Conservation (phyloP, 2,888 invertebrate species). For the Agrotis puta region DNA sequence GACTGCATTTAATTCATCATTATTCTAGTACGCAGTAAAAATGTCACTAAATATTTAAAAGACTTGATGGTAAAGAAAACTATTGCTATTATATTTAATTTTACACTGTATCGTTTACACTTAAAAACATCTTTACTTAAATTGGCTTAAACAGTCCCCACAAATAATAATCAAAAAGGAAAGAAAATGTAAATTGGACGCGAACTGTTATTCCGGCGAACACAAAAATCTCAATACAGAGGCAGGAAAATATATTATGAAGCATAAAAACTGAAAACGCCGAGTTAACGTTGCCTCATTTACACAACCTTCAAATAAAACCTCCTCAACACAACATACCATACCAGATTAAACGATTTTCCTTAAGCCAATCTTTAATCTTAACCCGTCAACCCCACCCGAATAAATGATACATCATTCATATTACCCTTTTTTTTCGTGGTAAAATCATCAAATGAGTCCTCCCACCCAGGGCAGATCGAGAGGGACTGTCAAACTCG, state of each 20-base stretch:
- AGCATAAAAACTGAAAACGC: conserved; percentile 38
- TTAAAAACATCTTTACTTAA: no score
- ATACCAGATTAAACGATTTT: conserved; percentile 54
- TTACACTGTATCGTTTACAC: no score
- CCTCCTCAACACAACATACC: conserved; percentile 27
- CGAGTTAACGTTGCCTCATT: conserved; percentile 39
- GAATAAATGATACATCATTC: conserved; percentile 64
- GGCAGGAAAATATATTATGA: conserved; percentile 25
- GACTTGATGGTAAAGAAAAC: no score
- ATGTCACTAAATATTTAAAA: no score
- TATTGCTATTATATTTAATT: no score
- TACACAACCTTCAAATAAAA: conserved; percentile 50
- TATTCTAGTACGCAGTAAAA: no score
- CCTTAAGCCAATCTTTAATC: conserved; percentile 49
- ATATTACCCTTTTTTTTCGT: no score
- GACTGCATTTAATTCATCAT: no score
- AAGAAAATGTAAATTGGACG: conserved; percentile 25
- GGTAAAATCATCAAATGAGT: no score
- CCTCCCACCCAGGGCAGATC: no score
- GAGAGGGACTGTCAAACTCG: no score
- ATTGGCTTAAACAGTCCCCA: neutral
- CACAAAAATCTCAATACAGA: conserved; percentile 33
- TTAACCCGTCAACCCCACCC: conserved; percentile 55
- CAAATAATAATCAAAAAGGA: conserved; percentile 1
- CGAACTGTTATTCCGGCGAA: conserved; percentile 8